A percentile compares a stretch with the other conserved stretches of the same genome.
These are phyloP conservation scores for Therioaphis trifolii DNA, from an alignment of 2,888 invertebrate genomes.

Conservation along the genomic window DNA sequence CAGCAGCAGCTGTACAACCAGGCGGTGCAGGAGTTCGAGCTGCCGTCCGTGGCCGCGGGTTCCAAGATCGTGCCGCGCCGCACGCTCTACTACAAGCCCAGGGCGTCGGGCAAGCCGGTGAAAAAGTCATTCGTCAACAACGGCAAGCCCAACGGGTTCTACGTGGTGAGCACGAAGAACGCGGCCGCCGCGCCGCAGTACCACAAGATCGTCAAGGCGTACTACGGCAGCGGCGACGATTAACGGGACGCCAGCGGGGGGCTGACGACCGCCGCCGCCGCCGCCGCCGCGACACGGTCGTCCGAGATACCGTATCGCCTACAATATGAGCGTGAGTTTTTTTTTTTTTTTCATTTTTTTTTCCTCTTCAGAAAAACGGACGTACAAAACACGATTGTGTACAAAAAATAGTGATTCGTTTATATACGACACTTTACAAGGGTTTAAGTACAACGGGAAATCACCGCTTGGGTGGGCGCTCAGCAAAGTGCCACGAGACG, in stretches of 20 bases:
- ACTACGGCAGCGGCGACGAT: conserved; percentile 53
- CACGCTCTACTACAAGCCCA: conserved; percentile 57
- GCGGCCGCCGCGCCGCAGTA: conserved; percentile 55
- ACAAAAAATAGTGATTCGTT: too few relatives aligned
- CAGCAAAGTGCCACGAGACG: too few relatives aligned
- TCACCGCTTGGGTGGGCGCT: too few relatives aligned
- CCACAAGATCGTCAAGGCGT: conserved; percentile 57
- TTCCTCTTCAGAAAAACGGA: too few relatives aligned
- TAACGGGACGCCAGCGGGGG: neutral
- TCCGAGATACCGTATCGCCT: conserved; percentile 6
- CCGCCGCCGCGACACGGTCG: neutral
- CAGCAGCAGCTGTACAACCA: neutral
- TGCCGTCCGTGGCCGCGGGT: neutral
- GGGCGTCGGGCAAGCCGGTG: conserved; percentile 60
- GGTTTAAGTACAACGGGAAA: too few relatives aligned
- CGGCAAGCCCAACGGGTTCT: conserved; percentile 69
- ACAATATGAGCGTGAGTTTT: conserved; percentile 14
- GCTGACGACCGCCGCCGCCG: neutral
- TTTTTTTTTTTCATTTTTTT: too few relatives aligned
- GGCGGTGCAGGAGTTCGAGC: too few relatives aligned
- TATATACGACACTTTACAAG: too few relatives aligned
- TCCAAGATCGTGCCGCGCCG: conserved; percentile 46
- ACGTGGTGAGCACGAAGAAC: conserved; percentile 67
- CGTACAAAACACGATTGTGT: too few relatives aligned
- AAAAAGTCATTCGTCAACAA: conserved; percentile 67